phyloP scores from a whole-genome alignment of 2,888 invertebrate genomes.

The Ptychoptera albimana region DNA sequence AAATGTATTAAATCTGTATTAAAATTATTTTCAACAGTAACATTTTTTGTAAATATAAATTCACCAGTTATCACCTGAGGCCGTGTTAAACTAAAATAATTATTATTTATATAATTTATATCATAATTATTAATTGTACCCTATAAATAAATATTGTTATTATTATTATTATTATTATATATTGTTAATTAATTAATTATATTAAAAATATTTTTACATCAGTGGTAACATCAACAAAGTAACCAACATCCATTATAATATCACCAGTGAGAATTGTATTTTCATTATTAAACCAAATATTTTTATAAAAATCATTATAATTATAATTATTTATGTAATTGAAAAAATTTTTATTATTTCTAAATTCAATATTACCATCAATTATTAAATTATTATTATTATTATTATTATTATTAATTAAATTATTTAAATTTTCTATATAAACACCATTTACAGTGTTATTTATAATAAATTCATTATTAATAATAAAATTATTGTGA shows the following conservation, averaged over 20 bases:
- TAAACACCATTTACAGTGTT: too few relatives aligned
- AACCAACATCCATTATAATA: not conserved
- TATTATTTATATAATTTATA: constrained; percentile 29
- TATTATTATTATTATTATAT: too few relatives aligned
- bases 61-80: constrained; percentile 31
- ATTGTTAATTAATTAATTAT: too few relatives aligned
- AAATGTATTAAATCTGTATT: constrained; percentile 19
- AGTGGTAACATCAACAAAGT: not conserved
- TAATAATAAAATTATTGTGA: too few relatives aligned
- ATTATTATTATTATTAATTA: too few relatives aligned
- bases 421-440: too few relatives aligned
- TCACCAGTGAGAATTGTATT: constrained; percentile 6
- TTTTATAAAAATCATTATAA: constrained; percentile 22
- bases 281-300: constrained; percentile 35
- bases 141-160: constrained; percentile 19
- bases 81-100: constrained; percentile 36
- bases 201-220: not conserved
- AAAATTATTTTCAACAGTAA: constrained; percentile 24
- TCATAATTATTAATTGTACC: constrained; percentile 32
- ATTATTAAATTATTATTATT: too few relatives aligned
- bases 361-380: too few relatives aligned
- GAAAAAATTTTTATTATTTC: too few relatives aligned
- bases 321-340: constrained; percentile 4
- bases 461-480: too few relatives aligned
- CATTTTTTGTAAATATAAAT: constrained; percentile 28